A percentile compares a stretch with the other conserved stretches of the same genome.
Evolutionary conservation across 2,113 vertebrate species (phyloP).

Genomic region (Tragelaphus imberbis): DNA sequence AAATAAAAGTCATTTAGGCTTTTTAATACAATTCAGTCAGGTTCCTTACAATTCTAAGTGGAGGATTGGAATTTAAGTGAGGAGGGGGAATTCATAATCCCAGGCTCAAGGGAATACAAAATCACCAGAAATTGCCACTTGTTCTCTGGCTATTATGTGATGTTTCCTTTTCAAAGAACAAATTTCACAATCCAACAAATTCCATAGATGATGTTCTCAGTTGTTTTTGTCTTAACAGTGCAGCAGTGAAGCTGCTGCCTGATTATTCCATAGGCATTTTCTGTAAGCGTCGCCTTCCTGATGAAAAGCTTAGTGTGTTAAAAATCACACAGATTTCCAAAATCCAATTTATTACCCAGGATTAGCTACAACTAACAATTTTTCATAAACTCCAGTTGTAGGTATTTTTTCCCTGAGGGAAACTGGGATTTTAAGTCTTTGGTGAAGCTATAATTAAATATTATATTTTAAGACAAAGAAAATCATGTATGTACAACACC

Average conservation of each 20-base stretch:
- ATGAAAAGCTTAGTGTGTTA: constrained; percentile 19
- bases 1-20: background rate
- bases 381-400: constrained; percentile 38
- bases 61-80: background rate
- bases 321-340: constrained; percentile 44
- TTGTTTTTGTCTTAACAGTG: background rate
- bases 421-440: constrained; percentile 39
- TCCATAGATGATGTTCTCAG: background rate
- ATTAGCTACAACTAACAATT: constrained; percentile 55
- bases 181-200: background rate
- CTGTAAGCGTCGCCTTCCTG: background rate
- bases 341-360: constrained; percentile 55
- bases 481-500: background rate
- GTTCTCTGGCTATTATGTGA: background rate
- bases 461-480: constrained; percentile 57
- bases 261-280: background rate
- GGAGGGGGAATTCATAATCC: background rate
- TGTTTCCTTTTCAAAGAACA: constrained; percentile 36
- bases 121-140: background rate
- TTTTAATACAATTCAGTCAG: background rate
- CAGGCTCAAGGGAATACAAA: background rate
- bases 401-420: background rate
- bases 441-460: constrained; percentile 50
- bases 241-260: background rate
- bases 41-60: background rate